Conservation (phyloP, 2,113 vertebrate genomes). For the Equus quagga region DNA sequence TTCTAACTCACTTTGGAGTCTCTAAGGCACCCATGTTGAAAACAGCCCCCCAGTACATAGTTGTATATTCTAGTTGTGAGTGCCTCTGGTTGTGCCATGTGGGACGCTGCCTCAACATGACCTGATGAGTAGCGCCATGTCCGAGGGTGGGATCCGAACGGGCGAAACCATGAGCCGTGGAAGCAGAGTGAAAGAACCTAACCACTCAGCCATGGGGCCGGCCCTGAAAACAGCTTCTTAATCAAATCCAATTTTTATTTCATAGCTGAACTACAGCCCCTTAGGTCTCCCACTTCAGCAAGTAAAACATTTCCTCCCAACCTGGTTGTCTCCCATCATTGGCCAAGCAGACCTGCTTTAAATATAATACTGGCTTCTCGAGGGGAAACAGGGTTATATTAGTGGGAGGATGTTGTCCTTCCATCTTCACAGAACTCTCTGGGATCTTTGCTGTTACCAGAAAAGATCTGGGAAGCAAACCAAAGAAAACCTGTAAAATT, state of each 20-base stretch:
- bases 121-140: too few relatives aligned
- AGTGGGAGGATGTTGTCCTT: not conserved
- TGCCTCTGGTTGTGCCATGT: too few relatives aligned
- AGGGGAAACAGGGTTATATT: not conserved
- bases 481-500: not conserved
- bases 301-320: not conserved
- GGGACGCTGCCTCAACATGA: too few relatives aligned
- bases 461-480: not conserved
- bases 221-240: not conserved
- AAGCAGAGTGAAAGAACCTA: too few relatives aligned
- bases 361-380: not conserved
- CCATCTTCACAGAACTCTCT: not conserved
- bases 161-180: too few relatives aligned
- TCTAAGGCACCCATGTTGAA: conserved; percentile 8
- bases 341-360: not conserved
- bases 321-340: not conserved
- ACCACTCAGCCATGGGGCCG: too few relatives aligned
- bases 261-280: not conserved
- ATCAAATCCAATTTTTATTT: conserved; percentile 35
- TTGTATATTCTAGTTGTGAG: too few relatives aligned
- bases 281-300: not conserved
- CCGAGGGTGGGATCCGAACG: too few relatives aligned
- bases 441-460: not conserved
- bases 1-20: not conserved
- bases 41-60: not conserved